A percentile compares a stretch with the other conserved stretches of the same genome.
Evolutionary conservation across 37 sponge, comb jelly and placozoan species (phyloP).

Genomic region (Agelas oroides): DNA sequence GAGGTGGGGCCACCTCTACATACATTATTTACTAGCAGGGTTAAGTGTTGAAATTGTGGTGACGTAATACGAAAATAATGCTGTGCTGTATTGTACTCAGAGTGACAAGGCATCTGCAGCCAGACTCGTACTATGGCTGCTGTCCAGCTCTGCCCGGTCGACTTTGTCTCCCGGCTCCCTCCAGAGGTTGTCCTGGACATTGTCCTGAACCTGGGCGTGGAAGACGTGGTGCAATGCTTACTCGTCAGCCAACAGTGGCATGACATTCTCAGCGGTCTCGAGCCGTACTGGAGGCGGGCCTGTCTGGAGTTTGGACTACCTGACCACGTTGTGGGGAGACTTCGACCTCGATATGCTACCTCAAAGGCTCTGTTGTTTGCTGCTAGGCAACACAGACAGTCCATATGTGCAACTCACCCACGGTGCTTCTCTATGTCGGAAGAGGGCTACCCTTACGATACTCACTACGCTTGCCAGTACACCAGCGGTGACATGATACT

Average conservation of each 20-base stretch:
- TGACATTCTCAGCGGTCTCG: constrained; percentile 19
- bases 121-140: too few species aligned
- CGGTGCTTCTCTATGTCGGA: background rate
- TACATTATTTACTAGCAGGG: too few species aligned
- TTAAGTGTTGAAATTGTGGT: too few species aligned
- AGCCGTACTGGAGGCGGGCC: constrained; percentile 50
- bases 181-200: constrained; percentile 53
- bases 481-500: constrained; percentile 1
- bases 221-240: constrained; percentile 29
- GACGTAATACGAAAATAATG: too few species aligned
- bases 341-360: background rate
- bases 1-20: too few species aligned
- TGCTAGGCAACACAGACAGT: constrained; percentile 8
- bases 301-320: constrained; percentile 31
- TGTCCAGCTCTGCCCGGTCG: background rate
- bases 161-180: constrained; percentile 44
- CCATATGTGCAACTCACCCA: background rate
- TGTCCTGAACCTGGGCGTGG: constrained; percentile 1
- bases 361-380: background rate
- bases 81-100: too few species aligned
- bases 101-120: too few species aligned
- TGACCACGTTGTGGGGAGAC: background rate
- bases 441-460: constrained; percentile 23
- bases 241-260: constrained; percentile 28
- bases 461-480: constrained; percentile 39